phyloP scores from a whole-genome alignment of 2,797 vertebrate species.

The Crocidura indochinensis region DNA sequence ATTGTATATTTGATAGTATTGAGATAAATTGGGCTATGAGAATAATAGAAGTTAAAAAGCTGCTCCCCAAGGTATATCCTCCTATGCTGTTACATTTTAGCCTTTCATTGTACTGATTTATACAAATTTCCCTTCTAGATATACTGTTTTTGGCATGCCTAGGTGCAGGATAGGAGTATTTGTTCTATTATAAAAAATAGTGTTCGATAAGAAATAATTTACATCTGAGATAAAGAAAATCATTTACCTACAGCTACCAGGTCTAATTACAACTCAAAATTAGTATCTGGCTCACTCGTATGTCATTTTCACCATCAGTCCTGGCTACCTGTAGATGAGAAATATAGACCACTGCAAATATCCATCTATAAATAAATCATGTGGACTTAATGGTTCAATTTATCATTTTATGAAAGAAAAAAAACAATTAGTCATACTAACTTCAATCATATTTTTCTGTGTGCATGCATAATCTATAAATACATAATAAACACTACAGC shows the following conservation, averaged over 20 bases:
- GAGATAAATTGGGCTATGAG: too few species aligned
- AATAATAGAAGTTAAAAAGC: not conserved
- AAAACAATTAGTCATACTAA: not conserved
- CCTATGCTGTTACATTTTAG: not conserved
- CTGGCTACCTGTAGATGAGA: not conserved
- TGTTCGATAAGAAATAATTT: not conserved
- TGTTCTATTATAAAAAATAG: too few species aligned
- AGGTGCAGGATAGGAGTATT: not conserved
- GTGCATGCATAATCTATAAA: not conserved
- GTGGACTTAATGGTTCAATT: not conserved
- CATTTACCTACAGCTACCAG: not conserved
- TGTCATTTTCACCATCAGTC: not conserved
- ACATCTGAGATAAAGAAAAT: constrained; percentile 17
- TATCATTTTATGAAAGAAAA: not conserved
- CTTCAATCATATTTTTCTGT: not conserved
- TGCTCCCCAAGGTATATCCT: rapidly evolving
- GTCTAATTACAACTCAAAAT: not conserved
- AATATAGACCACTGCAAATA: not conserved
- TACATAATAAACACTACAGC: not conserved
- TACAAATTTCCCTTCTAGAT: not conserved
- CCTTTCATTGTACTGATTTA: not conserved
- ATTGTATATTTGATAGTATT: rapidly evolving
- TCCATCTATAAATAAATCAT: not conserved
- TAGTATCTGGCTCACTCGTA: not conserved
- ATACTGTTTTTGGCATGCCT: too few species aligned